Evolutionary conservation across 2,888 invertebrate genomes (phyloP).

Genomic region (Phengaris arion): DNA sequence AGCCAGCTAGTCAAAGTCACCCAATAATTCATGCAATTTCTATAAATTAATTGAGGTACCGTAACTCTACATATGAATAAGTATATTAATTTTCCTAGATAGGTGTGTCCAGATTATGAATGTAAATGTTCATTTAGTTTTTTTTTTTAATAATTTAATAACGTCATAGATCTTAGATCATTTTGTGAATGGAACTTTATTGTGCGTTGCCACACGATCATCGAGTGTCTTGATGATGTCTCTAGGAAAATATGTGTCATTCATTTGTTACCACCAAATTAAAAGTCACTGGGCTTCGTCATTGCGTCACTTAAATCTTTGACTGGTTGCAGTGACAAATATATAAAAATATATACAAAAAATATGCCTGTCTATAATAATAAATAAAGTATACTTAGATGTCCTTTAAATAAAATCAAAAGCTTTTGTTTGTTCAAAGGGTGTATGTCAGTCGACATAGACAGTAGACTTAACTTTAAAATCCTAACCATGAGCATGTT

Average conservation of each 20-base stretch:
- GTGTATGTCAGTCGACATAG: too few species aligned
- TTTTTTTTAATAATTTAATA: background rate
- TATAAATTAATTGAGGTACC: conserved; percentile 34
- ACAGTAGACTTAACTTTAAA: too few species aligned
- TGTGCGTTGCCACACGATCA: background rate
- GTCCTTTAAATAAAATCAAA: too few species aligned
- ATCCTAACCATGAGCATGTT: too few species aligned
- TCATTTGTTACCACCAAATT: background rate
- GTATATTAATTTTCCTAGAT: conserved; percentile 28
- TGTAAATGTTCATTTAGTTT: conserved; percentile 16
- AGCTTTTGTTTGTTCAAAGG: too few species aligned
- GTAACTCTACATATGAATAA: conserved; percentile 25
- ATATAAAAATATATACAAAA: too few species aligned
- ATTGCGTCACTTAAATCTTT: too few species aligned
- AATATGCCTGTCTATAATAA: too few species aligned
- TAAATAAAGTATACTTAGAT: too few species aligned
- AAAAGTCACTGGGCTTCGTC: too few species aligned
- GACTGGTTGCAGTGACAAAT: too few species aligned
- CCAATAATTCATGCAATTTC: conserved; percentile 39
- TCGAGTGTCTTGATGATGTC: background rate
- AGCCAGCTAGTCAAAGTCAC: conserved; percentile 46
- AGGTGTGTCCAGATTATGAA: conserved; percentile 18
- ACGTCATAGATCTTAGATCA: background rate
- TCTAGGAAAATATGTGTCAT: background rate
- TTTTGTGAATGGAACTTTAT: conserved; percentile 23